Evolutionary conservation across 1,140 invertebrate genomes (phyloP), one percentile per base, ranked within the genome.

Genomic region (Orius insidiosus): DNA sequence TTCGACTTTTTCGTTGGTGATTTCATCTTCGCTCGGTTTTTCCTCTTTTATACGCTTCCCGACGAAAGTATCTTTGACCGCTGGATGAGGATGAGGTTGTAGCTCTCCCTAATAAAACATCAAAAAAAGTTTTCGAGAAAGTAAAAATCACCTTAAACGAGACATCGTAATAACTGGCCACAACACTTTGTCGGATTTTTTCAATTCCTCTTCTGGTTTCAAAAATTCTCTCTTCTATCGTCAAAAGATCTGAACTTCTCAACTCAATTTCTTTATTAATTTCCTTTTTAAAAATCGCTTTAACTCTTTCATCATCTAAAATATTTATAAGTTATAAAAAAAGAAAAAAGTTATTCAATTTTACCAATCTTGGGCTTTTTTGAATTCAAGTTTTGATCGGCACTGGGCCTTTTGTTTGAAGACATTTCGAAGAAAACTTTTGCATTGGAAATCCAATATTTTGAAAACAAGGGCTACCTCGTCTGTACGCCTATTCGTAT

Each of bases 41-140:
- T 31, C 45, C 11, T 4, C 44, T 16, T 31, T 15, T 18, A 35
- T 53, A 10, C 50, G 38, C 33, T 46, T 49, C 19, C 6, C 41
- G 24, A 75, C 76, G 1, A 80, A 61, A 1, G 80, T 60, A 50
- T 75, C 74, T 43, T 76, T 75, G 1, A 84, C 60, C 0, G 80
- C 78, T 1, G 78, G 78, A 64, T 84, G 81, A 30, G 80, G 67
- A n/a, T 72, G 63, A 11, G 65, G 67, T 56, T 84, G 78, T 13
- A 67, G 37, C 8, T 61, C 56, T 6, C 61, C 58, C 48, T 45
- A 36, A 56, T 49, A 60, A 51, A 51, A 49, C 38, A 46, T 48
- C 41, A 44, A 49, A 3, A 56, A 42, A n/a, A n/a, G n/a, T n/a
- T n/a, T n/a, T 45, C 49, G n/a, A n/a, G n/a, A n/a, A n/a, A n/a